phyloP scores from a whole-genome alignment of 1,140 invertebrate species.

The Leptoteleia sp. region DNA sequence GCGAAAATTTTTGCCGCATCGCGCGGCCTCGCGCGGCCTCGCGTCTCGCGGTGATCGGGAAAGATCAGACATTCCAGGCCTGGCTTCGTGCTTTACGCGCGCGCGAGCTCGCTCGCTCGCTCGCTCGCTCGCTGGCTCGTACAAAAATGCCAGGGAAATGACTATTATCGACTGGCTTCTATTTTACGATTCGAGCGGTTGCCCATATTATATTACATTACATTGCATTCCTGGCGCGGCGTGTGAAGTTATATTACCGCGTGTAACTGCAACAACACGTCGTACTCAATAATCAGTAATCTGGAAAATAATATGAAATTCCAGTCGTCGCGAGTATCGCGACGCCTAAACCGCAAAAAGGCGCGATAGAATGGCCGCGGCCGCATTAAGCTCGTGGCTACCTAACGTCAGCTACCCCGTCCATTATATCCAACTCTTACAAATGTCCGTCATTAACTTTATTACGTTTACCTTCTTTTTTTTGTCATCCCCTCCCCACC shows the following conservation, averaged over 20 bases:
- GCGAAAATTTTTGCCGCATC: conserved; percentile 65
- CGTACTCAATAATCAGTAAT: conserved; percentile 66
- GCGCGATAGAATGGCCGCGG: conserved; percentile 38
- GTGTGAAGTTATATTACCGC: conserved; percentile 65
- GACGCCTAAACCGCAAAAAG: conserved; percentile 48
- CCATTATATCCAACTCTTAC: conserved; percentile 38
- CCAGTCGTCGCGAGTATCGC: conserved; percentile 54
- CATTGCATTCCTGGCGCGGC: conserved; percentile 59
- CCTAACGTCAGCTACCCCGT: conserved; percentile 19
- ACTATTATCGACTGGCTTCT: conserved; percentile 64
- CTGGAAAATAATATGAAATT: conserved; percentile 69
- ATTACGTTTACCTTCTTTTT: conserved; percentile 40
- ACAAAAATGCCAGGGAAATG: conserved; percentile 61
- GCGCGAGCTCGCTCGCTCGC: too few relatives aligned
- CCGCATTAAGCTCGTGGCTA: conserved; percentile 4
- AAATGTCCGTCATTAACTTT: conserved; percentile 36
- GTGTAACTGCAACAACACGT: conserved; percentile 64
- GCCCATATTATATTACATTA: conserved; percentile 60
- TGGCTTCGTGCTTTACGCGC: conserved; percentile 47
- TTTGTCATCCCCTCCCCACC: conserved; percentile 38
- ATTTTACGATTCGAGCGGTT: conserved; percentile 64
- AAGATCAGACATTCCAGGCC: conserved; percentile 57
- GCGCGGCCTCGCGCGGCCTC: conserved; percentile 52
- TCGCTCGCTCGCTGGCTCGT: too few relatives aligned
- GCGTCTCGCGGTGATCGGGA: conserved; percentile 44